Evolutionary conservation across 2,797 vertebrate genomes (phyloP).

Genomic region (Margarornis squamiger): DNA sequence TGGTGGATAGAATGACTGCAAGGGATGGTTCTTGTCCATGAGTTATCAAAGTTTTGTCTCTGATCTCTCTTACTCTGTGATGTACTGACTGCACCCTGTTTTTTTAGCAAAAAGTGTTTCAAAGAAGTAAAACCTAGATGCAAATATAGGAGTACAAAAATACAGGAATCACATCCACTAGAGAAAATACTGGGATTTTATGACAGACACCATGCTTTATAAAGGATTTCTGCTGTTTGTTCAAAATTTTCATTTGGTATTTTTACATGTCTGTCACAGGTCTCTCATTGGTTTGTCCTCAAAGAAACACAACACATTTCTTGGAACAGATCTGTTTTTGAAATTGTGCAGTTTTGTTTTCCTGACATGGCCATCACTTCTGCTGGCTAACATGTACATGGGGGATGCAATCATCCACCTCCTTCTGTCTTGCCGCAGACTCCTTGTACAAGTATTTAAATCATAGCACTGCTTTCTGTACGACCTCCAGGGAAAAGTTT

Average conservation of each 20-base stretch:
- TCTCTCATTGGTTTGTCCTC: not conserved
- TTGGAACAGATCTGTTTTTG: not conserved
- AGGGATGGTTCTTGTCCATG: not conserved
- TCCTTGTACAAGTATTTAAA: not conserved
- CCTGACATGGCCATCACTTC: not conserved
- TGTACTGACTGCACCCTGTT: not conserved
- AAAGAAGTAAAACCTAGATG: not conserved
- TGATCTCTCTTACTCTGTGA: not conserved
- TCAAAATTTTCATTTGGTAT: not conserved
- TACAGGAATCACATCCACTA: not conserved
- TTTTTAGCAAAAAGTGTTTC: not conserved
- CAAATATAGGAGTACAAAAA: not conserved
- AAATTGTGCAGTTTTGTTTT: not conserved
- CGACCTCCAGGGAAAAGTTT: not conserved
- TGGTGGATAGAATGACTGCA: not conserved
- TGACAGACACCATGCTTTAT: not conserved
- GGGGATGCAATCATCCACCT: rapidly evolving
- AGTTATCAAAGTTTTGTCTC: not conserved
- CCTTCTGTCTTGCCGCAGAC: not conserved
- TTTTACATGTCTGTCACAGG: not conserved
- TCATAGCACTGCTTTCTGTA: not conserved
- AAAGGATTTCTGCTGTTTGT: not conserved
- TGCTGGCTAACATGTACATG: not conserved
- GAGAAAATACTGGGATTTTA: not conserved
- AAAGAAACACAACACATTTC: rapidly evolving